Evolutionary conservation across 2,888 invertebrate species (phyloP).

Genomic region (Dioctria linearis): DNA sequence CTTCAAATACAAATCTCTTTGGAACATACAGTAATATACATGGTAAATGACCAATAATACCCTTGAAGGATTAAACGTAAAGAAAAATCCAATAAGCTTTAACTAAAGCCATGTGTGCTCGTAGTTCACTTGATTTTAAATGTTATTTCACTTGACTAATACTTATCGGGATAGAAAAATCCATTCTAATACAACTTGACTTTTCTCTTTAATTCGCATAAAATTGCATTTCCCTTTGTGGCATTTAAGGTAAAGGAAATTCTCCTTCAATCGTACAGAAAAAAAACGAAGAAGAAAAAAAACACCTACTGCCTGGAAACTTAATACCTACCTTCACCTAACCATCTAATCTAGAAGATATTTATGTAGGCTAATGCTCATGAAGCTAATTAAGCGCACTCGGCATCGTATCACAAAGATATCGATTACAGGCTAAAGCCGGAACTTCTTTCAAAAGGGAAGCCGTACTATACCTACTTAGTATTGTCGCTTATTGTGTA

Average conservation of each 20-base stretch:
- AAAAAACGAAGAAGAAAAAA: conserved; percentile 5
- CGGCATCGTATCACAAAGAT: conserved; percentile 48
- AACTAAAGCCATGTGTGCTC: no score
- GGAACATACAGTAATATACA: no score
- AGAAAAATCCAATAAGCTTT: no score
- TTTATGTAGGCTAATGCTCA: conserved; percentile 45
- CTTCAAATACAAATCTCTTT: no score
- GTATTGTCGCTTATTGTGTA: neutral
- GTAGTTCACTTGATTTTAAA: no score
- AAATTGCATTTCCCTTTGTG: conserved; percentile 29
- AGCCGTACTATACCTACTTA: conserved; percentile 9
- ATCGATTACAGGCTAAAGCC: conserved; percentile 46
- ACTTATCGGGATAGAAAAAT: neutral
- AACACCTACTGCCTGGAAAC: conserved; percentile 3
- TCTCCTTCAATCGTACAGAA: neutral
- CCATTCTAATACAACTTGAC: neutral
- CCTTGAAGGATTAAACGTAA: no score
- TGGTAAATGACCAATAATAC: no score
- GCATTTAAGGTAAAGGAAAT: conserved; percentile 5
- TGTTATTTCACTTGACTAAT: no score
- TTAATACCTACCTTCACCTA: conserved; percentile 21
- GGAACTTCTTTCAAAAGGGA: conserved; percentile 45
- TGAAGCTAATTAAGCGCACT: conserved; percentile 50
- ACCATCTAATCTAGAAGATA: conserved; percentile 37
- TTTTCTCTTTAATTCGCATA: neutral